Conservation (phyloP, 2,888 invertebrate species). For the Margaritifera margaritifera region DNA sequence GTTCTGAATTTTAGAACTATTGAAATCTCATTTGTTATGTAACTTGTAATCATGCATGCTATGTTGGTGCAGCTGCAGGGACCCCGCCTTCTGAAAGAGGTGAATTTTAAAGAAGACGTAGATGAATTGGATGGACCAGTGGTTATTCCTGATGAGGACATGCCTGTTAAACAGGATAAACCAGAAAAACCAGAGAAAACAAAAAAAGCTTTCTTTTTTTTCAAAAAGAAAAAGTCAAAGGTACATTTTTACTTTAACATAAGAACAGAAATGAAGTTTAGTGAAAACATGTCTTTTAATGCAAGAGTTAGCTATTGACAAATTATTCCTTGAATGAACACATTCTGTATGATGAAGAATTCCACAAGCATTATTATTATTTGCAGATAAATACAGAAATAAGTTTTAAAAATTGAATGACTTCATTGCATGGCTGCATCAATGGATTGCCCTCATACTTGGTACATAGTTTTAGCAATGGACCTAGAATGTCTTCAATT, state of each 20-base stretch:
- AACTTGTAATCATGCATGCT: neutral
- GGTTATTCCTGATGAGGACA: slow-evolving; percentile 46
- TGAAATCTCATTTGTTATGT: neutral
- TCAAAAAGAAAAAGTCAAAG: slow-evolving; percentile 64
- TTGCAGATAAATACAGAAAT: no score
- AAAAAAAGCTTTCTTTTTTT: slow-evolving; percentile 65
- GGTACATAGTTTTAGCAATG: no score
- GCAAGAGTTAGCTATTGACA: neutral
- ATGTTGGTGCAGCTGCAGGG: slow-evolving; percentile 26
- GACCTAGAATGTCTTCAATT: no score
- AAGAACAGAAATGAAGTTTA: neutral
- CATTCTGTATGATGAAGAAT: no score
- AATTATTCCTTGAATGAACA: neutral
- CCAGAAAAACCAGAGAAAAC: slow-evolving; percentile 62
- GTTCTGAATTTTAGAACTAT: no score
- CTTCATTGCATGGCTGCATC: no score
- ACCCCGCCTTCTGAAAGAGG: slow-evolving; percentile 30
- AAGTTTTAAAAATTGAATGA: no score
- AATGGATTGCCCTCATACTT: no score
- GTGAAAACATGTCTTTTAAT: neutral
- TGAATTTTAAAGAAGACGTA: slow-evolving; percentile 54
- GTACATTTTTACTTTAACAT: slow-evolving; percentile 22
- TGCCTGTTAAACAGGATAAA: slow-evolving; percentile 55
- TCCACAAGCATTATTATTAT: no score
- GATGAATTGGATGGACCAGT: slow-evolving; percentile 51